Evolutionary conservation across 53 echinoderm and acorn worm genomes (phyloP).

Genomic region (Holothuria scabra): DNA sequence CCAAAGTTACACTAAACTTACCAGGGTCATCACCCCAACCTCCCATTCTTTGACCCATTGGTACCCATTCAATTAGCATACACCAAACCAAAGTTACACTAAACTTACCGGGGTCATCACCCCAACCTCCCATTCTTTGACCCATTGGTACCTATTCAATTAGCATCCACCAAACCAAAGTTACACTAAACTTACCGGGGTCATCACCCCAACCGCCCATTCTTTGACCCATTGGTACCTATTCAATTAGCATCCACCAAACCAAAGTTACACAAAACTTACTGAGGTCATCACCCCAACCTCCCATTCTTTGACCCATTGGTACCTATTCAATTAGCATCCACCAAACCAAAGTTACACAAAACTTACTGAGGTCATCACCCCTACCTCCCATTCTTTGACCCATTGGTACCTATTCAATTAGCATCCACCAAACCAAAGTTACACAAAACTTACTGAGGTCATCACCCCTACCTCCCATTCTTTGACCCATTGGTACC

Average conservation of each 20-base stretch:
- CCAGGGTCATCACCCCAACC: slow-evolving; percentile 32
- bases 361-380: slow-evolving; percentile 5
- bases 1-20: background rate
- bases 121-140: slow-evolving; percentile 36
- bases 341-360: no score
- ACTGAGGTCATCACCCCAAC: slow-evolving; percentile 23
- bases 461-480: slow-evolving; percentile 30
- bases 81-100: no score
- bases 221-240: slow-evolving; percentile 21
- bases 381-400: slow-evolving; percentile 31
- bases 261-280: no score
- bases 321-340: no score
- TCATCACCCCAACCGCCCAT: slow-evolving; percentile 33
- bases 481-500: slow-evolving; percentile 23
- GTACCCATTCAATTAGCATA: background rate
- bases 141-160: slow-evolving; percentile 21
- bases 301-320: slow-evolving; percentile 32
- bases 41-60: slow-evolving; percentile 38
- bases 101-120: slow-evolving; percentile 24
- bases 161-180: no score
- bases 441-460: background rate
- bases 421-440: no score
- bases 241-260: no score
- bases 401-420: slow-evolving; percentile 18
- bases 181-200: background rate